Conservation (phyloP, 2,888 invertebrate genomes). For the Hartigia nigra region DNA sequence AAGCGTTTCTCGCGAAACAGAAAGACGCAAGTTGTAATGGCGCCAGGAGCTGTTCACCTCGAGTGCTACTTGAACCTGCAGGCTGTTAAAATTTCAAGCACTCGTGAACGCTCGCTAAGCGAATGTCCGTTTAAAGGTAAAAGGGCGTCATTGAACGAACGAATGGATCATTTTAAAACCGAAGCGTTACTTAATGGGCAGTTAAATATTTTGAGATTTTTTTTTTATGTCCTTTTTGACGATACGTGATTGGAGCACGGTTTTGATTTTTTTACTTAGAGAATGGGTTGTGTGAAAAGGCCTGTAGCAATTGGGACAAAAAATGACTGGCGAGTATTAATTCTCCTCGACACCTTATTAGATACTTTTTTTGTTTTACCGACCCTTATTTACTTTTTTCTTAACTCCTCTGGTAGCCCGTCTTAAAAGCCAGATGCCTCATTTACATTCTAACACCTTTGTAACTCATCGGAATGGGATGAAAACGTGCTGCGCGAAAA, state of each 20-base stretch:
- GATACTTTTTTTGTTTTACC: neutral
- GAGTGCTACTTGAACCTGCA: conserved; percentile 24
- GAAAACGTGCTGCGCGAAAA: neutral
- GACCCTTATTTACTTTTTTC: neutral
- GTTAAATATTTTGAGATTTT: neutral
- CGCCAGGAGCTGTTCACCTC: neutral
- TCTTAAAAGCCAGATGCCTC: neutral
- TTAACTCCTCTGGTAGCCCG: neutral
- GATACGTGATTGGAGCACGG: neutral
- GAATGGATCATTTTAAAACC: neutral
- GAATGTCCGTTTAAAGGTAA: conserved; percentile 27
- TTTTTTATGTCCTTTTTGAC: neutral
- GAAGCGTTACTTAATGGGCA: neutral
- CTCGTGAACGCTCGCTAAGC: conserved; percentile 39
- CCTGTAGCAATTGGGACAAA: neutral
- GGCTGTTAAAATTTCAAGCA: conserved; percentile 40
- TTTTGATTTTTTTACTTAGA: neutral
- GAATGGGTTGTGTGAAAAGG: neutral
- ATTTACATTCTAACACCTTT: conserved; percentile 16
- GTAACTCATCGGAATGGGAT: neutral
- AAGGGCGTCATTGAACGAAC: neutral
- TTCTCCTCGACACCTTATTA: neutral
- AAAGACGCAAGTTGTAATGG: neutral
- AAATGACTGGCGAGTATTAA: neutral
- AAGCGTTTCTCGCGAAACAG: neutral